These are phyloP conservation scores for Ranitomeya variabilis DNA, from an alignment of 2,113 vertebrate species.

Conservation along the genomic window DNA sequence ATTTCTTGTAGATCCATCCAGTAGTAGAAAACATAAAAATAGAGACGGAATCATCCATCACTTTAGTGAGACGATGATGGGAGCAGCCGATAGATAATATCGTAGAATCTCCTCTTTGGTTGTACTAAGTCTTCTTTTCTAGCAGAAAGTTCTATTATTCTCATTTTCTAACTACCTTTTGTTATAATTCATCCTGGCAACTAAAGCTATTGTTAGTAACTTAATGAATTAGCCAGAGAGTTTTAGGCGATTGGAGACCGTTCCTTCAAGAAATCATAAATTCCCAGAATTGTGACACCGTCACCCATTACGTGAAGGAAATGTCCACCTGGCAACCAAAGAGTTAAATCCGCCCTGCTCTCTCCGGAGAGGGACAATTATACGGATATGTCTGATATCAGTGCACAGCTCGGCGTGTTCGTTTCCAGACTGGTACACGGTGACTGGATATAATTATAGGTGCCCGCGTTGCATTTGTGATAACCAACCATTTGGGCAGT, in stretches of 20 bases:
- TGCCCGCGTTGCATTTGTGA: constrained; percentile 53
- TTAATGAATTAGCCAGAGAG: neutral
- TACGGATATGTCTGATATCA: constrained; percentile 42
- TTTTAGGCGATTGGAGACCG: neutral
- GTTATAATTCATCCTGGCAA: neutral
- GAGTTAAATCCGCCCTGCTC: constrained; percentile 13
- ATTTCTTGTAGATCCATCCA: neutral
- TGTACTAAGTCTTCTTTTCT: neutral
- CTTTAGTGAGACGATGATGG: neutral
- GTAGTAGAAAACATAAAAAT: neutral
- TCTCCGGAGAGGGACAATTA: constrained; percentile 34
- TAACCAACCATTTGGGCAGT: constrained; percentile 59
- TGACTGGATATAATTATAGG: constrained; percentile 57
- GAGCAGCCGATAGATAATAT: neutral
- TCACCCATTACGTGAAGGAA: neutral
- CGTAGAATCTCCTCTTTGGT: neutral
- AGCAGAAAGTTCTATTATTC: neutral
- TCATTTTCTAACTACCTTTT: neutral
- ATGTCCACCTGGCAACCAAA: neutral
- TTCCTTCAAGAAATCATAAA: neutral
- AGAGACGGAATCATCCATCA: neutral
- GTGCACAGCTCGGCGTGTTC: constrained; percentile 38
- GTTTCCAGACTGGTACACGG: constrained; percentile 45
- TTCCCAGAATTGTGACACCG: neutral
- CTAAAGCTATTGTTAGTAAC: neutral